Conservation (phyloP, 2,113 vertebrate genomes). For the Phyllostomus discolor region DNA sequence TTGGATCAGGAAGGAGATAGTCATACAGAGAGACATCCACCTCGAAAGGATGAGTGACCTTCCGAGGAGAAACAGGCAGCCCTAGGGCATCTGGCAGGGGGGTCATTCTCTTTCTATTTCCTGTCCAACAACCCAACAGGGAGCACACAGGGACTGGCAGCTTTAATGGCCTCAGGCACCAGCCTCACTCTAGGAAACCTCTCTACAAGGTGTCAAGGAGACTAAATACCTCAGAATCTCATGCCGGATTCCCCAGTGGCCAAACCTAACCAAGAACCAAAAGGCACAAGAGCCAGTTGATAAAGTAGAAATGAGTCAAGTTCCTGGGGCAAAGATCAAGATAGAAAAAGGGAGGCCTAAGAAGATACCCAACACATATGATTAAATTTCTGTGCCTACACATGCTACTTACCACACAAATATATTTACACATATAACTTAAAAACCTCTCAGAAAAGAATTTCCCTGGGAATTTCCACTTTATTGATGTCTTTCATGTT, state of each 20-base stretch:
- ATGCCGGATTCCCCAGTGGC: background rate
- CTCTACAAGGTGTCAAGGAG: background rate
- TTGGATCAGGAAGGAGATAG: background rate
- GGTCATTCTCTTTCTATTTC: background rate
- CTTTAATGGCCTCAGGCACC: background rate
- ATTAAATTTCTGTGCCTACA: background rate
- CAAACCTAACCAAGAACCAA: background rate
- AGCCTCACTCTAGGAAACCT: background rate
- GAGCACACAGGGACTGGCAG: background rate
- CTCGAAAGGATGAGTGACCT: background rate
- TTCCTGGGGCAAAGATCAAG: slow-evolving; percentile 1
- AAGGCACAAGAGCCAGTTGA: background rate
- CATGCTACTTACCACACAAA: background rate
- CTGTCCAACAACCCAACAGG: background rate
- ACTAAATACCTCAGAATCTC: background rate
- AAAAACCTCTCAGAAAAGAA: background rate
- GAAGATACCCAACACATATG: background rate
- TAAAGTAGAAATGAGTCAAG: background rate
- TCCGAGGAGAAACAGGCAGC: background rate
- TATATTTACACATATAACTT: background rate
- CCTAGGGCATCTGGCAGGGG: background rate
- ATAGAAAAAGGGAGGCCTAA: background rate
- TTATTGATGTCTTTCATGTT: background rate
- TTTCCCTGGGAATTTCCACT: background rate
- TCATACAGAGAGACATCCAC: background rate